Evolutionary conservation across 1,140 invertebrate genomes (phyloP).

Genomic region (Brachionus asplanchnoidis): DNA sequence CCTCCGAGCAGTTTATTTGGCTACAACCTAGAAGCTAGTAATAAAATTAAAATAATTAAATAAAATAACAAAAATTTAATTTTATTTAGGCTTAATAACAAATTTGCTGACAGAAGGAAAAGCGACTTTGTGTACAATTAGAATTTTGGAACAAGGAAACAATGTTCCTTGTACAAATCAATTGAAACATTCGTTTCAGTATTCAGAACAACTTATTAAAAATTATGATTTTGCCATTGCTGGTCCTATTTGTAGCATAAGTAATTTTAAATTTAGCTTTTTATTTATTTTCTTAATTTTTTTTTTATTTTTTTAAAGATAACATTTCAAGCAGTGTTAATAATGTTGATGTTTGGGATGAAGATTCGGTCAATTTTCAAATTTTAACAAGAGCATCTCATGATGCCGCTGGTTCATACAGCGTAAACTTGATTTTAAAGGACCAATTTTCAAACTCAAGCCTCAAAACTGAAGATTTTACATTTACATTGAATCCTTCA

Average conservation of each 20-base stretch:
- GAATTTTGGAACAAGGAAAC: not conserved
- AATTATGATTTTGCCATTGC: not conserved
- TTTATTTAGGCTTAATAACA: not conserved
- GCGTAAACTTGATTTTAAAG: not conserved
- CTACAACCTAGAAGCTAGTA: not conserved
- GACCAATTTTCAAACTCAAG: not conserved
- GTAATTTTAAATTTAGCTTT: not conserved
- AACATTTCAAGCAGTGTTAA: not conserved
- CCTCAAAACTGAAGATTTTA: not conserved
- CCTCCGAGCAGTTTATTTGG: not conserved
- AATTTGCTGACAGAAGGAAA: not conserved
- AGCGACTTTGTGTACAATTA: not conserved
- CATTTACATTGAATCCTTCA: not conserved
- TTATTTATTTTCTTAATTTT: not conserved
- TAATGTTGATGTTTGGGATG: not conserved
- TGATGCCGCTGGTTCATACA: not conserved
- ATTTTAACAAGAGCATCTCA: slow-evolving; percentile 2
- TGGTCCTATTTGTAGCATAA: slow-evolving; percentile 36
- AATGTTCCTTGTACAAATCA: slow-evolving; percentile 23
- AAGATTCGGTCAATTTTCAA: slow-evolving; percentile 31
- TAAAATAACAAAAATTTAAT: not conserved
- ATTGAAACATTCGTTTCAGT: not conserved
- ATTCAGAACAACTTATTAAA: not conserved
- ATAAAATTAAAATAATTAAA: not conserved
- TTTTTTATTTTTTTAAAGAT: not conserved